Evolutionary conservation across 2,888 invertebrate genomes (phyloP).

Genomic region (Teleogryllus oceanicus): DNA sequence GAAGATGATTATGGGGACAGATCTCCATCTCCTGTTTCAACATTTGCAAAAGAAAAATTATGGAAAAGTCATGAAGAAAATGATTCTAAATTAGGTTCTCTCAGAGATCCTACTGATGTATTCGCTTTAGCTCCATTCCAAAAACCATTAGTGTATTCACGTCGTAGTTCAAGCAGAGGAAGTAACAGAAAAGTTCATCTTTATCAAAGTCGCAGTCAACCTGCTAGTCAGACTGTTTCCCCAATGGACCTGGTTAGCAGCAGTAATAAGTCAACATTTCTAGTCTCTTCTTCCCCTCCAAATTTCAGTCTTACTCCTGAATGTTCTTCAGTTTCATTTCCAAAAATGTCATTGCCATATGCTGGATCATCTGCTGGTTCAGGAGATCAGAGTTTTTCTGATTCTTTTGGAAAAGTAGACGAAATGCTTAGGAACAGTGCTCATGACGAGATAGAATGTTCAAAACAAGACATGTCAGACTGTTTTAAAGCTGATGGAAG

Average conservation of each 20-base stretch:
- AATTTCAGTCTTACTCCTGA: neutral
- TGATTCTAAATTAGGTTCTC: constrained; percentile 39
- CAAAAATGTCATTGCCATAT: neutral
- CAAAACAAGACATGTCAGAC: neutral
- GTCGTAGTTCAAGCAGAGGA: constrained; percentile 27
- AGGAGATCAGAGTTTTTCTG: neutral
- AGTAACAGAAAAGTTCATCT: constrained; percentile 25
- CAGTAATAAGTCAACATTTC: constrained; percentile 32
- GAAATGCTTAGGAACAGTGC: neutral
- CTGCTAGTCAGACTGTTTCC: constrained; percentile 37
- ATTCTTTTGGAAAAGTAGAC: neutral
- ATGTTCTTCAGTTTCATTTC: too few species aligned
- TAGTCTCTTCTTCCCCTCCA: constrained; percentile 30
- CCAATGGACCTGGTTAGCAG: constrained; percentile 34
- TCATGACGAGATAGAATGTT: neutral
- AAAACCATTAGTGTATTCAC: constrained; percentile 24
- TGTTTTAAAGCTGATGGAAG: neutral
- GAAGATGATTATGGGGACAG: constrained; percentile 46
- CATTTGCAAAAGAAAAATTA: constrained; percentile 4
- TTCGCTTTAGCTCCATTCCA: constrained; percentile 68
- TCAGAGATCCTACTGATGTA: constrained; percentile 52
- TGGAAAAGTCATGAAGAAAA: constrained; percentile 39
- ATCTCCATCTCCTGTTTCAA: constrained; percentile 26
- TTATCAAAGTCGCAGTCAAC: constrained; percentile 35
- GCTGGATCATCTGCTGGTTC: neutral